These are phyloP conservation scores for Amniataba percoides DNA, from an alignment of 2,797 vertebrate species.

Conservation along the genomic window DNA sequence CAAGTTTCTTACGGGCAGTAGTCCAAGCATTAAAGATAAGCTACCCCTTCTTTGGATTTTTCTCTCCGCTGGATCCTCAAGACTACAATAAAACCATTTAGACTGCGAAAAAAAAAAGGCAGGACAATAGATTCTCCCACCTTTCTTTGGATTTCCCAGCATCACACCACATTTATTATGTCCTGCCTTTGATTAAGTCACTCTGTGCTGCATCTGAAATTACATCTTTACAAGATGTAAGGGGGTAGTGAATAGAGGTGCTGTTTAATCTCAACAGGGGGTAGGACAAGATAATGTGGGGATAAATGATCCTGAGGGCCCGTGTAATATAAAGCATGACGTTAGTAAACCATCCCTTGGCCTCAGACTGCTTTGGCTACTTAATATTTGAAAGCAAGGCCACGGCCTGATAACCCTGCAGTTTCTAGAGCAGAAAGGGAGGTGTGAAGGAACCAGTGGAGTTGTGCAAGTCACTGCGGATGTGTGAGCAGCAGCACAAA, in stretches of 20 bases:
- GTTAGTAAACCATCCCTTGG: slow-evolving; percentile 73
- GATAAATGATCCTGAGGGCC: slow-evolving; percentile 63
- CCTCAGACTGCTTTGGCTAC: slow-evolving; percentile 70
- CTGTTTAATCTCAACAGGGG: slow-evolving; percentile 69
- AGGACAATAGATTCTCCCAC: slow-evolving; percentile 59
- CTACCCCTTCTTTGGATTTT: slow-evolving; percentile 56
- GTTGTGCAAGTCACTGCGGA: slow-evolving; percentile 11
- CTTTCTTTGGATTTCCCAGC: slow-evolving; percentile 49
- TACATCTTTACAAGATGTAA: slow-evolving; percentile 75
- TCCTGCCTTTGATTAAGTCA: slow-evolving; percentile 64
- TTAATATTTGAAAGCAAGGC: slow-evolving; percentile 84
- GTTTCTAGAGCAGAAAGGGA: slow-evolving; percentile 69
- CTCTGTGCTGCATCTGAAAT: slow-evolving; percentile 70
- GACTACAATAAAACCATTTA: slow-evolving; percentile 49
- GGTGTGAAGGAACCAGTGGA: slow-evolving; percentile 54
- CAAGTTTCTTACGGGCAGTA: slow-evolving; percentile 68
- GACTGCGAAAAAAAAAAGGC: slow-evolving; percentile 12
- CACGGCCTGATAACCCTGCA: slow-evolving; percentile 65
- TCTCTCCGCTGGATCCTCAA: slow-evolving; percentile 55
- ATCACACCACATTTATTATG: slow-evolving; percentile 45
- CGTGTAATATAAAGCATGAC: slow-evolving; percentile 49
- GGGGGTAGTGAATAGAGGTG: slow-evolving; percentile 58
- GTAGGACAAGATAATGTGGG: slow-evolving; percentile 67
- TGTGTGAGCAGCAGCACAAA: slow-evolving; percentile 20
- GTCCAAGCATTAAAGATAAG: slow-evolving; percentile 76